Percentiles rank a stretch among this genome's conserved stretches.
Evolutionary conservation across 2,888 invertebrate genomes (phyloP).

Genomic region (Ferrisia virgata): DNA sequence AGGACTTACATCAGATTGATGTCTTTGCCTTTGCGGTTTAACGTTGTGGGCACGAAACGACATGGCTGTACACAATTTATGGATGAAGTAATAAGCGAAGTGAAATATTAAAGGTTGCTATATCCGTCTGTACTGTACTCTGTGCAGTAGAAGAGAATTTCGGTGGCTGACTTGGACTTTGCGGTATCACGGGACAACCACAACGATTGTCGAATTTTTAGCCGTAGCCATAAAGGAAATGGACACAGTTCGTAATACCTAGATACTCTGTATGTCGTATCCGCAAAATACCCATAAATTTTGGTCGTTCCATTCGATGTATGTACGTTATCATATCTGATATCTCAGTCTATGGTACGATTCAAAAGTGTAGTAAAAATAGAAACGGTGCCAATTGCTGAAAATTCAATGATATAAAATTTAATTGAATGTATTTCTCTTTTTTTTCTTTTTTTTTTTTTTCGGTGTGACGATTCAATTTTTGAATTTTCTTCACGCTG

Average conservation of each 20-base stretch:
- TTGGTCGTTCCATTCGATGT: background rate
- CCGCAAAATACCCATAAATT: background rate
- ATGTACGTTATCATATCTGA: background rate
- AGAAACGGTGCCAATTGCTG: no score
- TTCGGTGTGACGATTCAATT: background rate
- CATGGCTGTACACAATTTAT: background rate
- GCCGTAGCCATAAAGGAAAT: background rate
- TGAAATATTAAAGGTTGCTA: background rate
- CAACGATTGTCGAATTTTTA: background rate
- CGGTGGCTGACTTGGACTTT: background rate
- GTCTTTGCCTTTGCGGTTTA: background rate
- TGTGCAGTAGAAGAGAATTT: background rate
- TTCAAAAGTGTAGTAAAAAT: background rate
- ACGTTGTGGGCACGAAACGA: background rate
- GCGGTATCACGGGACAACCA: background rate
- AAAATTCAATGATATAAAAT: background rate
- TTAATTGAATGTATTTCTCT: background rate
- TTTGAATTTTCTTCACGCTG: background rate
- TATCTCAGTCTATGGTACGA: background rate
- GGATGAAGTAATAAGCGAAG: background rate
- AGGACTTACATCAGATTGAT: background rate
- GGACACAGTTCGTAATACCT: background rate
- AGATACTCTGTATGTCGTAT: background rate
- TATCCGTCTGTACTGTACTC: background rate
- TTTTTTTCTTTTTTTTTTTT: no score